Percentiles rank a stretch among this genome's conserved stretches.
These are phyloP conservation scores for Huso huso DNA, from an alignment of 2,797 vertebrate genomes.

Conservation along the genomic window DNA sequence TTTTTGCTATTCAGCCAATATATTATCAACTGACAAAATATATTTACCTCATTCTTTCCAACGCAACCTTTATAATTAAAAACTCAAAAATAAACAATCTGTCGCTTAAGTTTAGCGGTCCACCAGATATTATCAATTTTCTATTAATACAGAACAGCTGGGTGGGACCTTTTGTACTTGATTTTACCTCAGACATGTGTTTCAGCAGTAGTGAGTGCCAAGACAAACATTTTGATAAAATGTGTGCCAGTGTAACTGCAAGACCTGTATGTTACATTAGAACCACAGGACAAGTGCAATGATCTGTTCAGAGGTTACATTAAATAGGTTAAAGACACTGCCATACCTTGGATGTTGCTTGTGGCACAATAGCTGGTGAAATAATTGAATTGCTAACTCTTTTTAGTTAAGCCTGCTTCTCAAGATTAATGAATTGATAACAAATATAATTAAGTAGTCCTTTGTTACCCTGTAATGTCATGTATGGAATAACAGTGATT, in stretches of 20 bases:
- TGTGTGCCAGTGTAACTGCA: not conserved
- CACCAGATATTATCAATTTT: too few species aligned
- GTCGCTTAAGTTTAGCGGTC: too few species aligned
- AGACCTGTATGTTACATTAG: not conserved
- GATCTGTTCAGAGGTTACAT: not conserved
- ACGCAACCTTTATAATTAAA: too few species aligned
- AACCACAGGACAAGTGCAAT: not conserved
- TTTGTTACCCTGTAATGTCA: not conserved
- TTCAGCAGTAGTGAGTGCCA: too few species aligned
- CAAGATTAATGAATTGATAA: not conserved
- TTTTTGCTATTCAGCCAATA: too few species aligned
- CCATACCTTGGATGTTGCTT: not conserved
- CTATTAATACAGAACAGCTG: too few species aligned
- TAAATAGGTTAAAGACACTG: not conserved
- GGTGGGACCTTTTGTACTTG: too few species aligned
- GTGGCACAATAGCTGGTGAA: not conserved
- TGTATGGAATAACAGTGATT: not conserved
- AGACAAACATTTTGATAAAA: not conserved
- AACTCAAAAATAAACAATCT: too few species aligned
- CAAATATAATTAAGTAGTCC: not conserved
- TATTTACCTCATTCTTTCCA: too few species aligned
- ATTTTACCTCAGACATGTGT: too few species aligned
- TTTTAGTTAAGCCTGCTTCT: not conserved
- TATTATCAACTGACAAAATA: too few species aligned
- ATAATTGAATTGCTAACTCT: not conserved